Conservation (phyloP, 2,113 vertebrate species). For the Phainopepla nitens region DNA sequence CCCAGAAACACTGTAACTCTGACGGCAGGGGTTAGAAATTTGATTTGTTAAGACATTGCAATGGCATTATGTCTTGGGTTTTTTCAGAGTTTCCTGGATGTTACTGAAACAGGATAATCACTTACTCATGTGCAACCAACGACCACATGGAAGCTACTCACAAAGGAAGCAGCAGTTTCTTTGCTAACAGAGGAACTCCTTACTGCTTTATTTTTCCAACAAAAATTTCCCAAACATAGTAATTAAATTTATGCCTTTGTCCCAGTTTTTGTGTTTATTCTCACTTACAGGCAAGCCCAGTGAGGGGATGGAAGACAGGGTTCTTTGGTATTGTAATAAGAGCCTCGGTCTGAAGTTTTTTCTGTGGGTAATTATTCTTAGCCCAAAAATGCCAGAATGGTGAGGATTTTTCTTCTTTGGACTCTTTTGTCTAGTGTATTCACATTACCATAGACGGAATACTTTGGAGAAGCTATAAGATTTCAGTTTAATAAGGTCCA, state of each 20-base stretch:
- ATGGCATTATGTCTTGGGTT: conserved; percentile 3
- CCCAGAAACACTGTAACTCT: neutral
- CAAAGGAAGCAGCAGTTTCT: neutral
- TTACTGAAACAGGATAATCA: conserved; percentile 44
- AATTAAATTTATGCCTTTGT: neutral
- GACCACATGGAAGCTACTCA: neutral
- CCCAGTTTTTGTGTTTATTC: neutral
- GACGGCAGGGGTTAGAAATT: conserved; percentile 27
- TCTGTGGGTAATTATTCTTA: neutral
- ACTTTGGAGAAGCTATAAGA: neutral
- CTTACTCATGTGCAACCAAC: conserved; percentile 14
- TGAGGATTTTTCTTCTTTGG: neutral
- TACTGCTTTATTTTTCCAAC: conserved; percentile 14
- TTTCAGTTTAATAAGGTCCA: conserved; percentile 45
- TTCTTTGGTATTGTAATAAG: neutral
- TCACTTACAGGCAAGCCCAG: neutral
- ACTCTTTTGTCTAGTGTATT: neutral
- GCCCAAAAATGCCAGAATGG: neutral
- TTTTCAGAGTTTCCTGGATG: conserved; percentile 44
- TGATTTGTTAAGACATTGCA: conserved; percentile 28
- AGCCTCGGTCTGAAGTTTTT: neutral
- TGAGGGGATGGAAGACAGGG: neutral
- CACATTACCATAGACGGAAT: conserved; percentile 42
- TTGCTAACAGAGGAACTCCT: neutral
- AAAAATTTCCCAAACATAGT: neutral